These are phyloP conservation scores for Meandrusa payeni DNA, from an alignment of 2,888 invertebrate genomes.

Conservation along the genomic window DNA sequence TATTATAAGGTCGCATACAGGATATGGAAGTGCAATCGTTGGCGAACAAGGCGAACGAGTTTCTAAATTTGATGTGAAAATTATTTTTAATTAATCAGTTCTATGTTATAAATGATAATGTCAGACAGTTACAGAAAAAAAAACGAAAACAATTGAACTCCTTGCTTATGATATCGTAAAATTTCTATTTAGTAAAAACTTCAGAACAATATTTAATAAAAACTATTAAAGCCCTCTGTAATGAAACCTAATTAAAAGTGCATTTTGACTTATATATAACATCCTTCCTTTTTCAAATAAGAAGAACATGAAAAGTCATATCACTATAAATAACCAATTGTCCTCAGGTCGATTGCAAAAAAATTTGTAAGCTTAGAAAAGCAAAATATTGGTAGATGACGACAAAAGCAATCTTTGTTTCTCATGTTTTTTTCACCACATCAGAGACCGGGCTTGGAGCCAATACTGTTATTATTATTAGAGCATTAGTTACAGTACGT, in stretches of 20 bases:
- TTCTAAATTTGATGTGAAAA: constrained; percentile 32
- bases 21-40: constrained; percentile 25
- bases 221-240: too few species aligned
- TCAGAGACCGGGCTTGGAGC: constrained; percentile 58
- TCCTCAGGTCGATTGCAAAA: constrained; percentile 2
- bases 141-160: too few species aligned
- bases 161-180: too few species aligned
- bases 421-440: constrained; percentile 42
- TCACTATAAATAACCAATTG: constrained; percentile 10
- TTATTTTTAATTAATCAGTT: too few species aligned
- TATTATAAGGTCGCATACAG: constrained; percentile 22
- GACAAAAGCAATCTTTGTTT: constrained; percentile 23
- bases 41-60: constrained; percentile 31
- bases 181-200: too few species aligned
- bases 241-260: too few species aligned
- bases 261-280: too few species aligned
- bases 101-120: constrained; percentile 5
- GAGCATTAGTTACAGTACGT: constrained; percentile 57
- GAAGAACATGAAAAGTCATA: background rate
- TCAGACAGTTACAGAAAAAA: too few species aligned
- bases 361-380: constrained; percentile 15
- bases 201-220: too few species aligned
- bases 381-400: constrained; percentile 17
- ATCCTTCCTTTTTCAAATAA: too few species aligned
- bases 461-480: constrained; percentile 71